Conservation (phyloP, 1,140 invertebrate species). For the Colletes gigas region DNA sequence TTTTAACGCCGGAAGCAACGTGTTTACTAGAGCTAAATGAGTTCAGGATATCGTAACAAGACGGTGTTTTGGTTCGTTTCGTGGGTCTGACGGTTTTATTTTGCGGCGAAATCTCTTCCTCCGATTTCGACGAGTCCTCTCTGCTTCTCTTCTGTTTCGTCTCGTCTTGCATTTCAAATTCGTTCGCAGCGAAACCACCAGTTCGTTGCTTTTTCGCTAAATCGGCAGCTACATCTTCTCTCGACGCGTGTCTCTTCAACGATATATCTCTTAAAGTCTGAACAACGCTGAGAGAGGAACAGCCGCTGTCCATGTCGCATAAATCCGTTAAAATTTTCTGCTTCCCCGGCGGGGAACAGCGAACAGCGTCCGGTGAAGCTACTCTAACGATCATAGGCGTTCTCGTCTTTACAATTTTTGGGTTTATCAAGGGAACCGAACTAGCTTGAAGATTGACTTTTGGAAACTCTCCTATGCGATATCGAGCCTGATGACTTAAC, state of each 20-base stretch:
- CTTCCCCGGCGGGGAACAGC: conserved; percentile 67
- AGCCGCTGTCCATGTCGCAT: conserved; percentile 39
- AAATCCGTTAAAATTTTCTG: conserved; percentile 65
- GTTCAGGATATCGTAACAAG: conserved; percentile 78
- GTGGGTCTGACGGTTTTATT: conserved; percentile 70
- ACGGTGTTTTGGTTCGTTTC: conserved; percentile 76
- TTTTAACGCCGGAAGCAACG: conserved; percentile 73
- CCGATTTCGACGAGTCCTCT: conserved; percentile 75
- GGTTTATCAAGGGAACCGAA: conserved; percentile 74
- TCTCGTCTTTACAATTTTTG: conserved; percentile 67
- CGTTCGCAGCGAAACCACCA: conserved; percentile 64
- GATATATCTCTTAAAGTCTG: conserved; percentile 73
- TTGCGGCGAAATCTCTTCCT: conserved; percentile 72
- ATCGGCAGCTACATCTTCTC: conserved; percentile 73
- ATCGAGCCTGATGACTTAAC: conserved; percentile 76
- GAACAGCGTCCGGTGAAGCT: conserved; percentile 70
- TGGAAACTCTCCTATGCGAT: conserved; percentile 77
- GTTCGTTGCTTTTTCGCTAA: conserved; percentile 77
- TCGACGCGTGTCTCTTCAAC: conserved; percentile 77
- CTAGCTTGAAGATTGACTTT: conserved; percentile 75
- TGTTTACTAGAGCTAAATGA: conserved; percentile 77
- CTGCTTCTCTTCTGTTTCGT: conserved; percentile 76
- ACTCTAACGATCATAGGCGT: conserved; percentile 76
- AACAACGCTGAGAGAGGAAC: conserved; percentile 42
- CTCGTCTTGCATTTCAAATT: conserved; percentile 75